Evolutionary conservation across 2,113 vertebrate genomes (phyloP).

Genomic region (Triplophysa siluroides): DNA sequence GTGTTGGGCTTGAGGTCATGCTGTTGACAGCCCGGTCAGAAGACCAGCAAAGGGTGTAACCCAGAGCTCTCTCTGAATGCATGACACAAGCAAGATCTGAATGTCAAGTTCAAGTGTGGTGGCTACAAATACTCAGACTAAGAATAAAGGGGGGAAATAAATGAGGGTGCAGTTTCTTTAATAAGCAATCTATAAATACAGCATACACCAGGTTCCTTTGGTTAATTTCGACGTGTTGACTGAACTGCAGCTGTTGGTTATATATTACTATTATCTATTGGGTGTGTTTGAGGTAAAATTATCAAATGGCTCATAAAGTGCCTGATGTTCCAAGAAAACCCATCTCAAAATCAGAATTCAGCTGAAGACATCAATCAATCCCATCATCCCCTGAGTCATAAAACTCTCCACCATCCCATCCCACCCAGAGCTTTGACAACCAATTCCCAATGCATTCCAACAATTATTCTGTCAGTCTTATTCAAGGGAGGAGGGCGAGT

Average conservation of each 20-base stretch:
- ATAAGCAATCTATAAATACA: background rate
- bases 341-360: no score
- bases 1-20: background rate
- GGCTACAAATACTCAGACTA: background rate
- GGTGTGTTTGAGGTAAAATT: background rate
- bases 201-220: background rate
- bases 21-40: conserved; percentile 37
- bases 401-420: background rate
- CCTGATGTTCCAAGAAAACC: background rate
- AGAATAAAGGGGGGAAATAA: background rate
- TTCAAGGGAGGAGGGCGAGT: background rate
- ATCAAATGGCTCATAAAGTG: conserved; percentile 6
- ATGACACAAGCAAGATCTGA: conserved; percentile 3
- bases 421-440: background rate
- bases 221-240: background rate
- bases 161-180: background rate
- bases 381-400: background rate
- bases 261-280: background rate
- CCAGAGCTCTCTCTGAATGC: background rate
- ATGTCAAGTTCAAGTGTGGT: background rate
- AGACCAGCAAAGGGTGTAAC: background rate
- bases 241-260: conserved; percentile 9
- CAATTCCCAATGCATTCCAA: conserved; percentile 14
- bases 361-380: background rate
- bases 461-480: background rate